Conservation (phyloP, 1,140 invertebrate genomes). For the Trissolcus basalis region DNA sequence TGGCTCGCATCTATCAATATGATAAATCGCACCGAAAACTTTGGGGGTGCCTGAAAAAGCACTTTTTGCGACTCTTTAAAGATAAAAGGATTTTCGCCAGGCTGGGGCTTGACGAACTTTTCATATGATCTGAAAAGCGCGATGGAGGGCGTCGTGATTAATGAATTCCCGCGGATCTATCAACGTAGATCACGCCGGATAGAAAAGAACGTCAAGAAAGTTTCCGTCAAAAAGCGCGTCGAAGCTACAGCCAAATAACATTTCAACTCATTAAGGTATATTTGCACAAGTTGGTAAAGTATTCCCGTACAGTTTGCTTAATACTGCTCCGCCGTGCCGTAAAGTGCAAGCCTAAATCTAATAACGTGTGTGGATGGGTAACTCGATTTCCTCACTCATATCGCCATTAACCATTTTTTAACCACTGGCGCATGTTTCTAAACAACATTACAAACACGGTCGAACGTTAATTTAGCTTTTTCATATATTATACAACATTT, state of each 20-base stretch:
- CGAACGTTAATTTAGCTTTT: no score
- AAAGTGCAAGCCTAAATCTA: constrained; percentile 3
- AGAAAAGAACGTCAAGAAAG: constrained; percentile 27
- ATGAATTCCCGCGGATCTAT: constrained; percentile 37
- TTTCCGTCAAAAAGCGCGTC: constrained; percentile 5
- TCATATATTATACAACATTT: no score
- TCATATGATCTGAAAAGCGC: constrained; percentile 41
- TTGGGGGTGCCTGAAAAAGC: constrained; percentile 13
- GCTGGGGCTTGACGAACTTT: constrained; percentile 45
- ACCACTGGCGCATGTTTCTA: no score
- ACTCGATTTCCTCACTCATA: no score
- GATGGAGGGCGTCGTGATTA: constrained; percentile 44
- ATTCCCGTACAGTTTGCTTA: not conserved
- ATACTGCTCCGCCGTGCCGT: not conserved
- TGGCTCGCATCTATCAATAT: constrained; percentile 12
- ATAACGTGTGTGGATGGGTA: not conserved
- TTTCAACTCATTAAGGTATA: constrained; percentile 17
- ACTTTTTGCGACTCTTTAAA: constrained; percentile 34
- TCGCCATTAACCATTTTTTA: no score
- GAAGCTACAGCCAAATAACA: constrained; percentile 4
- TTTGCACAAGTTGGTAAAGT: not conserved
- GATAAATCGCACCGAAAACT: constrained; percentile 18
- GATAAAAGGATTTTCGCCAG: constrained; percentile 43
- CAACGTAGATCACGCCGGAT: constrained; percentile 21
- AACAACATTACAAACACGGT: no score